These are phyloP conservation scores for Phyllostomus discolor DNA, from an alignment of 2,113 vertebrate genomes.

Conservation along the genomic window DNA sequence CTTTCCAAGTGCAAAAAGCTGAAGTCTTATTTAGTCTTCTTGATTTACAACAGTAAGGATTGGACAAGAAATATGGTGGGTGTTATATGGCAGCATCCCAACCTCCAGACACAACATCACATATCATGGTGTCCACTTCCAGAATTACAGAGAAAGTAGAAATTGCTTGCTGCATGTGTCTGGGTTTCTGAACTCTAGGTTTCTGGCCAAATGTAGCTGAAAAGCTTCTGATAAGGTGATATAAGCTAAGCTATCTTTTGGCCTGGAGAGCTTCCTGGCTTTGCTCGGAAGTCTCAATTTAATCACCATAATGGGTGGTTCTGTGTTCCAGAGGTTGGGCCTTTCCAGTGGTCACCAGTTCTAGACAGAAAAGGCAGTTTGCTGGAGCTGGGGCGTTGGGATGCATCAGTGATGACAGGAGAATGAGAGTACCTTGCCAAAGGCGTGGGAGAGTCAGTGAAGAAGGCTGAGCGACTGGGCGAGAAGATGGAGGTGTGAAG, in stretches of 20 bases:
- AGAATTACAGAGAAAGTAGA: constrained; percentile 24
- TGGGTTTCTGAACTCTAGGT: constrained; percentile 31
- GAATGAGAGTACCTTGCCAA: background rate
- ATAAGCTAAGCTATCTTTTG: background rate
- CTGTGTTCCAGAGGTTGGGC: background rate
- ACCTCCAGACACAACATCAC: background rate
- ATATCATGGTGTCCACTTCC: background rate
- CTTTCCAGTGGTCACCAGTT: background rate
- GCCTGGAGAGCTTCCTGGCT: background rate
- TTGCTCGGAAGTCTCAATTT: background rate
- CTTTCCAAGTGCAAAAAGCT: background rate
- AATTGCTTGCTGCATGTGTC: constrained; percentile 19
- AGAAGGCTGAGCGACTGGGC: constrained; percentile 35
- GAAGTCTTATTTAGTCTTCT: constrained; percentile 26
- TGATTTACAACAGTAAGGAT: background rate
- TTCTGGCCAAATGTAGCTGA: background rate
- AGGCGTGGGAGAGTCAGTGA: constrained; percentile 1
- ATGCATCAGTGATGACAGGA: background rate
- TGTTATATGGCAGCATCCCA: constrained; percentile 23
- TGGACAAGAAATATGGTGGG: background rate
- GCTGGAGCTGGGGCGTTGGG: background rate
- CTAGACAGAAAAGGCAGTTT: background rate
- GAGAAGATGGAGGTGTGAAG: constrained; percentile 63
- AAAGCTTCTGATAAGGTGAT: constrained; percentile 17
- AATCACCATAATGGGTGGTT: background rate